phyloP scores from a whole-genome alignment of 2,888 invertebrate genomes.

The Sylvicola cinctus region DNA sequence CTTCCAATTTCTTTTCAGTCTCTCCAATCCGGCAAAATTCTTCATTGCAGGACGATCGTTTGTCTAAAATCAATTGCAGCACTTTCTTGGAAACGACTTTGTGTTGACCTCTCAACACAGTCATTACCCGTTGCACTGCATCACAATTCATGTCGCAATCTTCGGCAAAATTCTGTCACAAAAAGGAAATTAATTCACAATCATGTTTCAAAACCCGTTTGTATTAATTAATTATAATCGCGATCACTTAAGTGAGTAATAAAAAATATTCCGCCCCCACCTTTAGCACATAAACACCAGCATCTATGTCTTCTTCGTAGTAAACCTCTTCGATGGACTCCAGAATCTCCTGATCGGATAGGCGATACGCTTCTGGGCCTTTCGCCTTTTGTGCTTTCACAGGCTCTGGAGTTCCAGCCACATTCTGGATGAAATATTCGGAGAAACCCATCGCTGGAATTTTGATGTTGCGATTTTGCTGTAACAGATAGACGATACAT shows the following conservation, averaged over 20 bases:
- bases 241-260: background rate
- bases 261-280: slow-evolving; percentile 10
- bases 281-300: slow-evolving; percentile 19
- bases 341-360: slow-evolving; percentile 24
- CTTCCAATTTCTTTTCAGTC: slow-evolving; percentile 45
- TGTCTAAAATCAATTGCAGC: slow-evolving; percentile 77
- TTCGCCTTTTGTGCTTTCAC: slow-evolving; percentile 4
- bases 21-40: slow-evolving; percentile 62
- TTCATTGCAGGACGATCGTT: slow-evolving; percentile 66
- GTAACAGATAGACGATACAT: background rate
- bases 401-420: slow-evolving; percentile 15
- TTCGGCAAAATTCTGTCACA: slow-evolving; percentile 14
- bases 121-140: slow-evolving; percentile 18
- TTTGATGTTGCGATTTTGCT: slow-evolving; percentile 20
- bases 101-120: slow-evolving; percentile 20
- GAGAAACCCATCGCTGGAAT: slow-evolving; percentile 27
- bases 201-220: no score
- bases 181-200: background rate
- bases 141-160: slow-evolving; percentile 17
- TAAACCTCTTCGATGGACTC: slow-evolving; percentile 22
- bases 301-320: slow-evolving; percentile 18
- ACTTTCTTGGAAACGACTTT: slow-evolving; percentile 82
- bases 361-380: slow-evolving; percentile 11
- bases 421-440: slow-evolving; percentile 24
- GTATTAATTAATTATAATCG: no score